Conservation (phyloP, 2,113 vertebrate genomes). For the Aegithalos caudatus region DNA sequence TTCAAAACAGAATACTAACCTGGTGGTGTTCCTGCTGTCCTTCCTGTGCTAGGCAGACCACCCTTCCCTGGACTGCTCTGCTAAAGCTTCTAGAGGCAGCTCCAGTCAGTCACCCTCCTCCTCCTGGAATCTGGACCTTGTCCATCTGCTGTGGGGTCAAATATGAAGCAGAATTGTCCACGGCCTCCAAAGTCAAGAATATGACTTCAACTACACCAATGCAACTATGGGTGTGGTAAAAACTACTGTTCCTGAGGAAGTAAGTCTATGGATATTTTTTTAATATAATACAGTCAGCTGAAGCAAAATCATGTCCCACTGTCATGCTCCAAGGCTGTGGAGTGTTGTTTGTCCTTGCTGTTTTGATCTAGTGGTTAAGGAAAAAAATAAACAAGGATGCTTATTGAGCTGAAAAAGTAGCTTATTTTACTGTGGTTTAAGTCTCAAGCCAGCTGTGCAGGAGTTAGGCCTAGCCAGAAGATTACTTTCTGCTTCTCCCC, state of each 20-base stretch:
- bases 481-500: background rate
- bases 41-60: background rate
- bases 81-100: background rate
- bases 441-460: no score
- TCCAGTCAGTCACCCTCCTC: background rate
- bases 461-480: background rate
- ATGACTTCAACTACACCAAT: fast-evolving
- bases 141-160: background rate
- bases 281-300: background rate
- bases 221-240: background rate
- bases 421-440: fast-evolving
- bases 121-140: background rate
- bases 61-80: background rate
- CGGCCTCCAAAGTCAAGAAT: background rate
- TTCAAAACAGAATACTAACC: background rate
- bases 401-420: background rate
- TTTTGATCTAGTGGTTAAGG: background rate
- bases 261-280: no score
- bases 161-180: background rate
- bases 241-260: background rate
- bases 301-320: background rate
- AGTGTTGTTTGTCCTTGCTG: background rate
- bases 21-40: background rate
- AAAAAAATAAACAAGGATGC: background rate
- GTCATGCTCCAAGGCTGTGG: background rate